These are phyloP conservation scores for Casuarius casuarius DNA, from an alignment of 2,113 vertebrate genomes.

Conservation along the genomic window DNA sequence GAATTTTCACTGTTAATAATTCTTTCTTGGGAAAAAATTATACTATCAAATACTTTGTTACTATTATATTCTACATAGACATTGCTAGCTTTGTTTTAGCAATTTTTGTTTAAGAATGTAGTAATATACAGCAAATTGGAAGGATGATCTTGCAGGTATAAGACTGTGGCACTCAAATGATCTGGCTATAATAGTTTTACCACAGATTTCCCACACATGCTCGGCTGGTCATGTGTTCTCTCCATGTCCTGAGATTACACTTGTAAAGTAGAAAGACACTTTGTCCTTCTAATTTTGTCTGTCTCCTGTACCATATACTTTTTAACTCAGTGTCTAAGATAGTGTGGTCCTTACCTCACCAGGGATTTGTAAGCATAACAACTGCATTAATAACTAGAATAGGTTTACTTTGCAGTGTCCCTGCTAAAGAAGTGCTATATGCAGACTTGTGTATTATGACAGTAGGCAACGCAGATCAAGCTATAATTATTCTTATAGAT, in stretches of 20 bases:
- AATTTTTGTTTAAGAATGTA: background rate
- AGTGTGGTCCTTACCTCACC: background rate
- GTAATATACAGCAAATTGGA: background rate
- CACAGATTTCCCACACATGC: background rate
- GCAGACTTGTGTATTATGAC: fast-evolving
- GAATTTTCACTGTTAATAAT: background rate
- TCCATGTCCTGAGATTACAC: background rate
- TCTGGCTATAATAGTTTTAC: background rate
- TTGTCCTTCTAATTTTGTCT: background rate
- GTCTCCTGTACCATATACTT: background rate
- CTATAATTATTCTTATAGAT: background rate
- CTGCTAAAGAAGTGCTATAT: background rate
- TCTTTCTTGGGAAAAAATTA: background rate
- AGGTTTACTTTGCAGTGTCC: background rate
- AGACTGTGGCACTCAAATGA: background rate
- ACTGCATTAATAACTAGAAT: background rate
- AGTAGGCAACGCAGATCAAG: background rate
- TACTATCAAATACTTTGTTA: background rate
- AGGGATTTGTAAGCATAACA: background rate
- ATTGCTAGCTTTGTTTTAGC: background rate
- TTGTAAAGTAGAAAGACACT: background rate
- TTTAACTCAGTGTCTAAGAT: background rate
- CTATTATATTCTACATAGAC: background rate
- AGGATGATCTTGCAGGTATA: background rate
- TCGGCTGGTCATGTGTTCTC: background rate